phyloP scores from a whole-genome alignment of 2,113 vertebrate species.

The Poecilia latipinna region DNA sequence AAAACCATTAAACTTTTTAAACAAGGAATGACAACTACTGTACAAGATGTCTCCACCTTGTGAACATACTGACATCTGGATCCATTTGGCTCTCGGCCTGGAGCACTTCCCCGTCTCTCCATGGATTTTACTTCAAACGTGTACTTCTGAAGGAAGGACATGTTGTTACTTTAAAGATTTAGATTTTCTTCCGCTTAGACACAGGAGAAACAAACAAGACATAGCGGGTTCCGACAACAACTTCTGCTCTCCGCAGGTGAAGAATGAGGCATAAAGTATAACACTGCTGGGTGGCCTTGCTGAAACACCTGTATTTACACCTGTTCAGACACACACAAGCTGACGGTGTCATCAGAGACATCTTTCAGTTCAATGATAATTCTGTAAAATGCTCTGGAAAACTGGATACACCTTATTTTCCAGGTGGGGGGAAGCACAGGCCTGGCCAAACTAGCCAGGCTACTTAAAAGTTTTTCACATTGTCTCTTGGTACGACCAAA shows the following conservation, averaged over 20 bases:
- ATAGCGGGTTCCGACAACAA: neutral
- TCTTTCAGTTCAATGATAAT: neutral
- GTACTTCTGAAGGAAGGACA: constrained; percentile 19
- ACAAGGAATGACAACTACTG: constrained; percentile 71
- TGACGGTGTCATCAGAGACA: neutral
- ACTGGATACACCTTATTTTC: neutral
- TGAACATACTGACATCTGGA: constrained; percentile 74
- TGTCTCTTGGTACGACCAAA: too few species aligned
- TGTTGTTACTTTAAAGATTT: constrained; percentile 7
- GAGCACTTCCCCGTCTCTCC: constrained; percentile 57
- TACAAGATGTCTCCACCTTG: constrained; percentile 68
- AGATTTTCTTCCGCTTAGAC: neutral
- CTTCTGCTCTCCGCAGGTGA: neutral
- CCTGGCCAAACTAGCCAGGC: too few species aligned
- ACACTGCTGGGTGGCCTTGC: neutral
- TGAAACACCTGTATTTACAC: neutral
- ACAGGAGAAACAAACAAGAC: neutral
- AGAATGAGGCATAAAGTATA: neutral
- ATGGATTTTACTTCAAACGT: constrained; percentile 54
- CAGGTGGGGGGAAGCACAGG: neutral
- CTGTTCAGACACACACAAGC: neutral
- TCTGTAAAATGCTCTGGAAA: neutral
- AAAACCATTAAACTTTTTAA: constrained; percentile 50
- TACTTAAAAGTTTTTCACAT: too few species aligned
- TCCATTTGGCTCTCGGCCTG: constrained; percentile 67